Conservation (phyloP, 1,140 invertebrate genomes). For the Drosophila sp. region DNA sequence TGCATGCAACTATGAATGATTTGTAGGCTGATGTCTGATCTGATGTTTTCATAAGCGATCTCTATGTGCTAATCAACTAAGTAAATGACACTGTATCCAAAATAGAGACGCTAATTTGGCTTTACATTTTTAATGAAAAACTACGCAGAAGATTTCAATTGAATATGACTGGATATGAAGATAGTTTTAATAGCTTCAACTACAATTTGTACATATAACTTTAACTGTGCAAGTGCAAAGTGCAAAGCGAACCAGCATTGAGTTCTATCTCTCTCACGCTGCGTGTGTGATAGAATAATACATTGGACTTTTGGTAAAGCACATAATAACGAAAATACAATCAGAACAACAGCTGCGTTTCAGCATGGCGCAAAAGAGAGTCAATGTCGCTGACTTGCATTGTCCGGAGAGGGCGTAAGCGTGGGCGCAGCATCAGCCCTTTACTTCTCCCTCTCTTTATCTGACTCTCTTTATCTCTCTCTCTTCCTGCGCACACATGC, state of each 20-base stretch:
- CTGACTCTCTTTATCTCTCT: constrained; percentile 10
- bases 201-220: constrained; percentile 20
- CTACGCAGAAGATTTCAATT: not conserved
- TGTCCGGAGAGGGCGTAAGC: constrained; percentile 3
- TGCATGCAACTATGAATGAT: no score
- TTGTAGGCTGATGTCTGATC: no score
- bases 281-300: constrained; percentile 4
- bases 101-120: constrained; percentile 29
- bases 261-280: not conserved
- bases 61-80: constrained; percentile 1
- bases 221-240: constrained; percentile 34
- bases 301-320: constrained; percentile 15
- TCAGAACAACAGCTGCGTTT: not conserved
- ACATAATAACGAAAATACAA: not conserved
- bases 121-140: not conserved
- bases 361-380: constrained; percentile 47
- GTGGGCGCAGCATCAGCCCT: constrained; percentile 21
- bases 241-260: constrained; percentile 17
- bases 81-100: not conserved
- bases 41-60: not conserved
- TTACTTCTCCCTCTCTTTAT: constrained; percentile 5
- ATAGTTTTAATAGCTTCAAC: not conserved
- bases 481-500: constrained; percentile 45
- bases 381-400: constrained; percentile 51
- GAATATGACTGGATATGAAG: not conserved